These are phyloP conservation scores for Lordiphosa clarofinis DNA, from an alignment of 1,140 invertebrate species.

Conservation along the genomic window DNA sequence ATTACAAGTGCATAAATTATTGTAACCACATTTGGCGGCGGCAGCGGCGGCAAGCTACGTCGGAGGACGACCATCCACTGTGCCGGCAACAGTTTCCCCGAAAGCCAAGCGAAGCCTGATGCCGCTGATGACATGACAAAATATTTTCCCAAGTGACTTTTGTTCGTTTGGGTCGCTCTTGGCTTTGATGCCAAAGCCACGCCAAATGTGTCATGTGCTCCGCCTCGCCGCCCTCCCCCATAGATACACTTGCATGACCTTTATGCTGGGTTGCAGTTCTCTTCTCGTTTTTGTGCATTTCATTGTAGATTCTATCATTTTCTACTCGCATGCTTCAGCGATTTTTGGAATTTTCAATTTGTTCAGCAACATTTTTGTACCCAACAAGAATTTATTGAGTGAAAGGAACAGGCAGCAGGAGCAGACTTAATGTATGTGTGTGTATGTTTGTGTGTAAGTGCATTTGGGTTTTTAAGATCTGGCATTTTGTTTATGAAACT, in stretches of 20 bases:
- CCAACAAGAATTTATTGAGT: slow-evolving; percentile 47
- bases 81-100: slow-evolving; percentile 19
- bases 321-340: slow-evolving; percentile 69
- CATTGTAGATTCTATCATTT: slow-evolving; percentile 76
- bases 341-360: slow-evolving; percentile 77
- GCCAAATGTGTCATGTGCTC: slow-evolving; percentile 36
- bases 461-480: slow-evolving; percentile 6
- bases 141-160: slow-evolving; percentile 70
- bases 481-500: slow-evolving; percentile 12
- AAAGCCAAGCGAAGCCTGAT: slow-evolving; percentile 17
- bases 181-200: slow-evolving; percentile 67
- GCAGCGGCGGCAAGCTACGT: slow-evolving; percentile 29
- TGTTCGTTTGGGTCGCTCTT: slow-evolving; percentile 37
- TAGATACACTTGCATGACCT: slow-evolving; percentile 20
- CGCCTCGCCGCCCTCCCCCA: slow-evolving; percentile 1
- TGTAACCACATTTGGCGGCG: slow-evolving; percentile 67
- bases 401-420: slow-evolving; percentile 2
- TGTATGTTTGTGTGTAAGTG: slow-evolving; percentile 3
- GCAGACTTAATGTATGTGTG: not conserved
- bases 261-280: slow-evolving; percentile 25
- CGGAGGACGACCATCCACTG: slow-evolving; percentile 29
- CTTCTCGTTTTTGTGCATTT: slow-evolving; percentile 60
- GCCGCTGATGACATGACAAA: slow-evolving; percentile 74
- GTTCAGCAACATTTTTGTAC: slow-evolving; percentile 70
- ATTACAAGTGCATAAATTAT: slow-evolving; percentile 78